Base-by-base conservation (phyloP, 1,140 invertebrate genomes). In the Grapholita molesta region DNA sequence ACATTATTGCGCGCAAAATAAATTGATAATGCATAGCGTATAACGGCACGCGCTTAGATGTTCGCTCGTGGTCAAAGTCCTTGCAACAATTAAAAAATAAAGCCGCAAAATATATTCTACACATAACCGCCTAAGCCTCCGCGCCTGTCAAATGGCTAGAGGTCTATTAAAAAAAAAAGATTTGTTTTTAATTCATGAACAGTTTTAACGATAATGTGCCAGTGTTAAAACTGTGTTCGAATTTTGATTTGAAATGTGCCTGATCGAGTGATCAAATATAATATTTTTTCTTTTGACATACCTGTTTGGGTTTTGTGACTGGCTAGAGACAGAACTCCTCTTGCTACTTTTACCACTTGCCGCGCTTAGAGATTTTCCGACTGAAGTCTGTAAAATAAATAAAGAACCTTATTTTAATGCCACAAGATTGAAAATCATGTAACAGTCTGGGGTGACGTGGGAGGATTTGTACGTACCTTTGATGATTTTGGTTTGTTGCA, bases 401-500 rank as follows among this genome's bases (percentile, higher is more conserved):
- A 9, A 3, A 11, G 53, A 61, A 30, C 0, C n/a, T 61, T 30
- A 28, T 30, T 30, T 4, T 9, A 21, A 21, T 23, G 21, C 9
- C 23, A 38, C 15, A 38, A 6, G 35, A 38, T n/a, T 38, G 12
- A 38, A 15, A 38, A 15, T 38, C 15, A n/a, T n/a, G 15, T 6
- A 38, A 38, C 35, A 38, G 11, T 1, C 3, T 11, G 2, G 33
- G 35, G 35, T 38, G 35, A n/a, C n/a, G 35, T 38, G 35, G n/a
- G n/a, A 1, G 6, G n/a, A 15, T 38, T n/a, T n/a, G 4, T 68
- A 78, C 85, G 82, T 85, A 95, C 95, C 94, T 95, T 96, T 35
- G 92, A 92, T 66, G 92, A 89, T 90, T 95, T 95, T 65, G 94
- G 93, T 82, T 96, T 96, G 67, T 93, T 94, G 86, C 97, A 98